Evolutionary conservation across 2,113 vertebrate species (phyloP).

Genomic region (Probosciger aterrimus): DNA sequence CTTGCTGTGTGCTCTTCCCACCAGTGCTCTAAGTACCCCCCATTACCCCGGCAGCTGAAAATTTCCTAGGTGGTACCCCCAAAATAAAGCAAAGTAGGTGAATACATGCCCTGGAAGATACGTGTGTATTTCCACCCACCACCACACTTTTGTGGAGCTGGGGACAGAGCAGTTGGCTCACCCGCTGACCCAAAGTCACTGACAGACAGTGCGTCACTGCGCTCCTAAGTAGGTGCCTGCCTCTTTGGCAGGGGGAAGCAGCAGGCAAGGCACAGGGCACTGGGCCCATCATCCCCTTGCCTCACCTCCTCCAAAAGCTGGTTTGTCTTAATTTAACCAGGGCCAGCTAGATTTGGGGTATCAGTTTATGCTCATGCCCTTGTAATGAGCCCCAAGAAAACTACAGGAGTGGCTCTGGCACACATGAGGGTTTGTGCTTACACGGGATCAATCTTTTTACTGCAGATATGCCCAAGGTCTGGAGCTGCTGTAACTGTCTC

Average conservation of each 20-base stretch:
- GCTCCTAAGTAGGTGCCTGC: fast-evolving
- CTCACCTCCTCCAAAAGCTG: background rate
- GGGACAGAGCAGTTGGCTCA: background rate
- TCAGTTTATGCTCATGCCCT: background rate
- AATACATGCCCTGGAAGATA: too few species aligned
- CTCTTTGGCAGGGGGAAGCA: background rate
- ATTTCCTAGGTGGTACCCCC: background rate
- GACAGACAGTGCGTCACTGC: fast-evolving
- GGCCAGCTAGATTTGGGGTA: background rate
- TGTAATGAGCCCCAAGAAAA: background rate
- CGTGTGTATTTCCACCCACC: fast-evolving
- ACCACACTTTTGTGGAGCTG: fast-evolving
- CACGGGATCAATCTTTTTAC: background rate
- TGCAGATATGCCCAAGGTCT: fast-evolving
- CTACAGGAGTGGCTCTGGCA: background rate
- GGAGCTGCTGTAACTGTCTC: background rate
- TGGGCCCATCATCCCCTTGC: fast-evolving
- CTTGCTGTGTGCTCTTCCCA: background rate
- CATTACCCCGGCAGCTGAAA: fast-evolving
- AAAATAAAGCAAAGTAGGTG: background rate
- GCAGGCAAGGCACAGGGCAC: fast-evolving
- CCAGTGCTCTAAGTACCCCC: fast-evolving
- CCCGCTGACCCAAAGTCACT: fast-evolving
- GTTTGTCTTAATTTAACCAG: background rate
- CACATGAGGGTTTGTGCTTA: background rate